Conservation (phyloP, 2,888 invertebrate genomes). For the Lasioglossum leucozonium region DNA sequence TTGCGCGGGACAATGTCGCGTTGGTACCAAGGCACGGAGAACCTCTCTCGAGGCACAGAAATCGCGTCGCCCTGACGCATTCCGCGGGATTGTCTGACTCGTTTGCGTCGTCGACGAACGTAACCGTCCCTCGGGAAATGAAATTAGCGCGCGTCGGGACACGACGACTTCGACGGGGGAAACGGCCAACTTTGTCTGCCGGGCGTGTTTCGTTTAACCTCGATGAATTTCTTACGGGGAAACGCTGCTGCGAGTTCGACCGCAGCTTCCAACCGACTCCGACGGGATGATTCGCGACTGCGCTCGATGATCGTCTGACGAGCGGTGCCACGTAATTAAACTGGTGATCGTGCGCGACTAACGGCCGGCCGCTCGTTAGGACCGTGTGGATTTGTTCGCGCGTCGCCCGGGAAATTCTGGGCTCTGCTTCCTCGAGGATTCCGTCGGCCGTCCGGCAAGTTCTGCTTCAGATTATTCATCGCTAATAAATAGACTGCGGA, state of each 20-base stretch:
- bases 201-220: constrained; percentile 6
- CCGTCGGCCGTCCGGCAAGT: background rate
- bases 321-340: constrained; percentile 13
- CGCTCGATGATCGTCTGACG: constrained; percentile 3
- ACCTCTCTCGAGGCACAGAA: constrained; percentile 35
- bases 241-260: background rate
- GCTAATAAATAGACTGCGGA: background rate
- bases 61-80: constrained; percentile 50
- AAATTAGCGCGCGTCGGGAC: constrained; percentile 45
- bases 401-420: background rate
- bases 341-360: background rate
- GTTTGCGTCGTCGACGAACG: constrained; percentile 39
- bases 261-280: background rate
- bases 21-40: constrained; percentile 16
- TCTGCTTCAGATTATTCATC: background rate
- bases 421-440: background rate
- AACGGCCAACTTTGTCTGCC: constrained; percentile 8
- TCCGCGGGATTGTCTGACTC: constrained; percentile 44
- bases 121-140: constrained; percentile 34
- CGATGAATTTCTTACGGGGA: background rate
- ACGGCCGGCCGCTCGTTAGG: background rate
- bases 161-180: background rate
- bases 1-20: constrained; percentile 10
- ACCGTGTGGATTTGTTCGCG: background rate
- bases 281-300: background rate